Evolutionary conservation across 2,113 vertebrate species (phyloP), one percentile per base, ranked within the genome.

Genomic region (Scortum barcoo): DNA sequence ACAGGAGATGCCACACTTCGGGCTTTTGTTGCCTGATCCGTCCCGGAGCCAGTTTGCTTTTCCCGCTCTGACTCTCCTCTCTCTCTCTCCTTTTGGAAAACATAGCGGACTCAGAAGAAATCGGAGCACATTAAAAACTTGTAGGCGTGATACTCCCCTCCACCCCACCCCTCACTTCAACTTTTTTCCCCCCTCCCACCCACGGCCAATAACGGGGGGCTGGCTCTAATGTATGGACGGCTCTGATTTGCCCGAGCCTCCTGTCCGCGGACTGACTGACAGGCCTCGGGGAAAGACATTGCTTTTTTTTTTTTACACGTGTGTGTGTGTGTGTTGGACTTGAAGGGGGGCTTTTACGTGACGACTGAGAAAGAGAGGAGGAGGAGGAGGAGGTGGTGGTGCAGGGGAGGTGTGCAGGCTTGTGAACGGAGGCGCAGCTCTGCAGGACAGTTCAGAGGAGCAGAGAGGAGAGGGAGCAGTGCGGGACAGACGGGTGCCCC

Each of bases 291-390:
- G 53, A 53, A 60, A 60, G 74, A 69, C 73, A 70, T 87, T 85
- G 65, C 60, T n/a, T 7, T 54, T 46, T 6, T 24, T 7, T 20
- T 38, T 16, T 20, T 42, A 2, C n/a, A n/a, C 12, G 78, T 51
- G 50, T 46, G 72, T 56, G 53, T 78, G 71, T 44, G 72, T 48
- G 70, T 84, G 92, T 91, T 92, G 89, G 80, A 86, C 88, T 92
- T 92, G 90, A 74, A 87, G 91, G 86, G 91, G 58, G n/a, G n/a
- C n/a, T 78, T 91, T 78, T 92, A 89, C 91, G 94, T 93, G 94
- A 94, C 91, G 89, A 67, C 78, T 62, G 83, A n/a, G n/a, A n/a
- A n/a, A n/a, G n/a, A n/a, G n/a, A n/a, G n/a, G n/a, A n/a, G n/a
- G n/a, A n/a, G n/a, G n/a, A n/a, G n/a, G n/a, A n/a, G n/a, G n/a